Evolutionary conservation across 2,888 invertebrate species (phyloP), one percentile per base, ranked within the genome.

Genomic region (Macrophya alboannulata): DNA sequence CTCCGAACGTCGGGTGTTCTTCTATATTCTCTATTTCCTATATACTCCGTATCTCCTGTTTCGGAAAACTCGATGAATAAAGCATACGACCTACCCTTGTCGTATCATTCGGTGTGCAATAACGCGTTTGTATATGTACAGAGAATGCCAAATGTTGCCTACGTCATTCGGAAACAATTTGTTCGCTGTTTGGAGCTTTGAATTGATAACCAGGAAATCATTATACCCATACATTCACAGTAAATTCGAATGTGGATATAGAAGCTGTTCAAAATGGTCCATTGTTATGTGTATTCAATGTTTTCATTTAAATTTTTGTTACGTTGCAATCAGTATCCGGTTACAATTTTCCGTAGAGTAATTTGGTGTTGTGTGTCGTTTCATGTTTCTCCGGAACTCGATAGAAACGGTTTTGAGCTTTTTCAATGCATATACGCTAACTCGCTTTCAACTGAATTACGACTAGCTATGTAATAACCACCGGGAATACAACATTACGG

Each of bases 361-460:
- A 51, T 77, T 55, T 31, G 12, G 6, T 12, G n/a, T 40, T 12
- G 37, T 43, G 15, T 59, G 40, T 43, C 62, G 81, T 62, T 62
- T 62, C 43, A 81, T 21, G n/a, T 81, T 62, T 62, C 43, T 62
- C n/a, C 37, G 4, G 25, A 59, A 62, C 40, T 81, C 40, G 8
- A 43, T 62, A 68, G 15, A 62, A 81, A 62, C 0, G 31, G 51
- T 55, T 55, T 77, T 21, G 3, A 55, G 9, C 77, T 76, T 31
- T 81, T 62, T 25, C 77, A 51, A 51, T 51, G 10, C n/a, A 68
- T 10, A 37, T 6, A 15, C n/a, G 17, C 8, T 43, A 43, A 17
- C 40, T 43, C n/a, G 71, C 2, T 72, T 72, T 72, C 45, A 74
- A n/a, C 15, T 74, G 68, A 68, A 74, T 74, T 74, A 45, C 43